A percentile compares a stretch with the other conserved stretches of the same genome.
Conservation (phyloP, 2,797 vertebrate species). For the Malacoraja senta region DNA sequence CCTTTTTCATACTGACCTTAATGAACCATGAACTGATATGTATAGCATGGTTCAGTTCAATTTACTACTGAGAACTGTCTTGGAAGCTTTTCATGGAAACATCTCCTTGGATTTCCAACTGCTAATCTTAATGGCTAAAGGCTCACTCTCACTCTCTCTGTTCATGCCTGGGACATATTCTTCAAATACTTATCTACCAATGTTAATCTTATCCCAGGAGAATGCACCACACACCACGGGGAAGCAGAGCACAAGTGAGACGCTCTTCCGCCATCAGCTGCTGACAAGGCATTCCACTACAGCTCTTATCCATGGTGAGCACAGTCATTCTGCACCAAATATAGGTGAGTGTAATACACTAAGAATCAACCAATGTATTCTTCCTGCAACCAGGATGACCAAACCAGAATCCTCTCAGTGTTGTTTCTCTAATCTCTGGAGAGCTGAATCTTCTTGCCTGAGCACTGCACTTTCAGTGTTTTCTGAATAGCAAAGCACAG, state of each 20-base stretch:
- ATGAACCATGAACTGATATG: not conserved
- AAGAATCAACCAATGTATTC: not conserved
- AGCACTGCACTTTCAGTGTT: not conserved
- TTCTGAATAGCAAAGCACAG: not conserved
- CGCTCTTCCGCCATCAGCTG: not conserved
- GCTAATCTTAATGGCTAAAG: not conserved
- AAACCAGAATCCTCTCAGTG: not conserved
- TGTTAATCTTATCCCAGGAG: constrained; percentile 8
- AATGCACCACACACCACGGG: not conserved
- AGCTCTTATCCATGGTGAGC: not conserved
- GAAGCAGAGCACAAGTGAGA: not conserved
- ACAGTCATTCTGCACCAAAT: not conserved
- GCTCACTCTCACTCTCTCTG: not conserved
- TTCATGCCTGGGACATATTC: not conserved
- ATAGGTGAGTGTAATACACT: not conserved
- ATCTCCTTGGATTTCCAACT: not conserved
- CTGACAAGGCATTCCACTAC: not conserved
- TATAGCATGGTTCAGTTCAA: not conserved
- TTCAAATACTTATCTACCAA: not conserved
- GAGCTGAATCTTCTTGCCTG: not conserved
- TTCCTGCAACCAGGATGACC: not conserved
- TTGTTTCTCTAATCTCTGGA: not conserved
- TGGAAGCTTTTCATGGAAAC: not conserved
- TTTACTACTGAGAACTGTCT: not conserved
- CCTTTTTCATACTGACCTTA: not conserved